Evolutionary conservation across 2,113 vertebrate genomes (phyloP), one percentile per base, ranked within the genome.

Genomic region (Falcunculus frontatus): DNA sequence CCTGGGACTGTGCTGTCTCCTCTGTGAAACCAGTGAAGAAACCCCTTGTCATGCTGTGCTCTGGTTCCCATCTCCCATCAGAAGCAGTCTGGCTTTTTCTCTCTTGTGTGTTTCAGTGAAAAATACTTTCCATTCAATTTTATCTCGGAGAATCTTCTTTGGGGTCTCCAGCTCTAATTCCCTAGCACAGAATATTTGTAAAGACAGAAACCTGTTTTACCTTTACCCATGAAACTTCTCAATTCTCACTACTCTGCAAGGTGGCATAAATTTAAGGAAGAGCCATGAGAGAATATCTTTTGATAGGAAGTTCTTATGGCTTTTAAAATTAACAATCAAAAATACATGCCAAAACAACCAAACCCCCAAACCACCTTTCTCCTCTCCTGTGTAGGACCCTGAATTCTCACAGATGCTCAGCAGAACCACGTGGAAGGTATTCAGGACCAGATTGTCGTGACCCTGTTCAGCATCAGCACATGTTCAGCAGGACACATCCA

Each of bases 361-460:
- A 25, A 2, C 16, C 9, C 13, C 13, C 22, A 25, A 37, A 3
- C 16, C 8, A 46, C 22, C 32, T 50, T 76, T 49, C 7, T 44
- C 9, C 22, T 21, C 18, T 10, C 10, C 29, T n/a, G 0, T 4
- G 6, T 0, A 25, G 37, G 29, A 18, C 10, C 44, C 41, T 33
- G 50, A 59, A 32, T 0, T 3, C 67, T 29, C 30, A 10, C 14
- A 16, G 67, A 11, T 56, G 19, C 62, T 4, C 76, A 77, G 70
- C 78, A 73, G 76, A 83, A 7, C 11, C 0, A 1, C 3, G 12
- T 19, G 41, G 47, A 35, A 72, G 25, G 29, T 50, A 15, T 16
- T 65, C 10, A 21, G 78, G 33, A 42, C 19, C 50, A 77, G 62
- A 23, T 6, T 23, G 26, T 21, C 35, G 27, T 0, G 10, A 59